Base-by-base conservation (phyloP, 2,888 invertebrate genomes). In the Teleiodes luculella region DNA sequence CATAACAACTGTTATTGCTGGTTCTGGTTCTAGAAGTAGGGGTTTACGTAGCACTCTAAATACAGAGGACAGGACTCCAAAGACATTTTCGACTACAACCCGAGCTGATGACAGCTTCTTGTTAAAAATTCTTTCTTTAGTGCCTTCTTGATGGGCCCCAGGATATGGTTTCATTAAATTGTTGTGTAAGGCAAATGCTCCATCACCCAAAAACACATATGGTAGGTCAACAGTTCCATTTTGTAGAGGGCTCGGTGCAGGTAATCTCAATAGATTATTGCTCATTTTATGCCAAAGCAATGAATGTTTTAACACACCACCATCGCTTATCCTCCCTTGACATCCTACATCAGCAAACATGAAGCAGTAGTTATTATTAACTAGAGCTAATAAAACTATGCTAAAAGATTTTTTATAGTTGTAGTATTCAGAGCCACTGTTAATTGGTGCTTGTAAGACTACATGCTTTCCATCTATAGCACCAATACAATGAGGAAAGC, bases 121-220 rank as follows among this genome's bases (percentile, higher is more conserved):
- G n/a, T 51, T 51, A 30, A 39, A 51, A 2, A 39, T 31, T 41
- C 51, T 39, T 39, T 51, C 16, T 13, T 10, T 13, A 10, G 57
- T 55, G n/a, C 58, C 58, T n/a, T 31, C 24, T 52, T 53, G 37
- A 35, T 53, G 58, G 28, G 36, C 55, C 6, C 60, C 63, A 46
- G 54, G 36, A 46, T 59, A 65, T 24, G 60, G 61, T 57, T 58
- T 64, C 59, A 65, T 62, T 14, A 57, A 59, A 46, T 61, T 20
- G 59, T n/a, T 57, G 35, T 24, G 58, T 61, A 31, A 46, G 46
- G 57, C 55, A 57, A 65, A 65, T 18, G 62, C 60, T 57, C 61
- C 51, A 48, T 65, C 63, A 41, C 47, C 60, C 18, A 58, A 33
- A 54, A 64, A 52, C 3, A 49, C 35, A 24, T 35, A 49, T 4